Conservation (phyloP, 1,140 invertebrate species). For the Diorhabda elongata region DNA sequence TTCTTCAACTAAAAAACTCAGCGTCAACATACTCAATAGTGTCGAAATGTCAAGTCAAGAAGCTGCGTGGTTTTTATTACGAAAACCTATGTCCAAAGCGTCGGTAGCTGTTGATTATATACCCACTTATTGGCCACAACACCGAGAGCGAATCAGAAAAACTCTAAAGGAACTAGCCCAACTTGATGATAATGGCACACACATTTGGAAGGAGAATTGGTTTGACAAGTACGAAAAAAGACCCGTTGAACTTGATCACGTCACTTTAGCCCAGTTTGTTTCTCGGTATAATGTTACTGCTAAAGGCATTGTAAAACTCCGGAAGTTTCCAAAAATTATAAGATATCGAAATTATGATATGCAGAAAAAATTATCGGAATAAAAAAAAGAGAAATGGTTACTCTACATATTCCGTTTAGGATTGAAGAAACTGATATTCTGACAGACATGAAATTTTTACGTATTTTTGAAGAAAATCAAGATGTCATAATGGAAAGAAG, state of each 20-base stretch:
- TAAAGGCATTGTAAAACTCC: conserved; percentile 28
- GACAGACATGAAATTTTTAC: conserved; percentile 35
- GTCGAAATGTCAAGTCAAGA: conserved; percentile 38
- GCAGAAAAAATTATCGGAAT: conserved; percentile 31
- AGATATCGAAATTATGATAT: conserved; percentile 42
- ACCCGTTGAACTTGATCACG: conserved; percentile 30
- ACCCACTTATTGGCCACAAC: conserved; percentile 43
- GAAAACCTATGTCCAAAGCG: conserved; percentile 36
- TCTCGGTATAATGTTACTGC: conserved; percentile 32
- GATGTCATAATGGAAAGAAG: conserved; percentile 29
- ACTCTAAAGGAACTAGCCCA: conserved; percentile 25
- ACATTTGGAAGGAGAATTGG: conserved; percentile 40
- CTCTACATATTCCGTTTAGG: conserved; percentile 39
- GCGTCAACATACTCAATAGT: conserved; percentile 32
- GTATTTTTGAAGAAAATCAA: conserved; percentile 34
- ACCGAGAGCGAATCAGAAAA: conserved; percentile 40
- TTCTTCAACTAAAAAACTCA: conserved; percentile 18
- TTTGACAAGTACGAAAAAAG: conserved; percentile 38
- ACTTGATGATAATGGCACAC: conserved; percentile 28
- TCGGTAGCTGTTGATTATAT: conserved; percentile 35
- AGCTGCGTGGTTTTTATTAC: conserved; percentile 40
- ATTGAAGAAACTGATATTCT: conserved; percentile 39
- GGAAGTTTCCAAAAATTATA: conserved; percentile 35
- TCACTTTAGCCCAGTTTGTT: conserved; percentile 39
- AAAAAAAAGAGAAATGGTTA: conserved; percentile 43